Percentiles rank a stretch among this genome's conserved stretches.
Conservation (phyloP, 2,113 vertebrate genomes). For the Hemibagrus wyckioides region DNA sequence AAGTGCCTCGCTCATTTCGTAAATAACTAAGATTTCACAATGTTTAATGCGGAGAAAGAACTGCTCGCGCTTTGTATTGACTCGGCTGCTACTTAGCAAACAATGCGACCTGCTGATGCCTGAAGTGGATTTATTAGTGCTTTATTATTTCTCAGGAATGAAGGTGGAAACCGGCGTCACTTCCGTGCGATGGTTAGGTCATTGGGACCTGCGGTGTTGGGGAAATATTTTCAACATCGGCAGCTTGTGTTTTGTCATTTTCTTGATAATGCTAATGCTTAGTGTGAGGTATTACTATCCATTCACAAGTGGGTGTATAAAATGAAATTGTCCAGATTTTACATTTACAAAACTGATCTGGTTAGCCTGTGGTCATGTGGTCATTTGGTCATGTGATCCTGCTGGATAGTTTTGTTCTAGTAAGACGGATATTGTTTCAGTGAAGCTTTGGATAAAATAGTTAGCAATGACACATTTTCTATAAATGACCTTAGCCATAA, state of each 20-base stretch:
- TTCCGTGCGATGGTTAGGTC: constrained; percentile 24
- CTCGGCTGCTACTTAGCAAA: not conserved
- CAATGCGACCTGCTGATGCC: constrained; percentile 2
- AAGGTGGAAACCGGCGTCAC: not conserved
- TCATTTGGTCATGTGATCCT: not conserved
- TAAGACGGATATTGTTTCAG: too few relatives aligned
- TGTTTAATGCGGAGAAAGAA: not conserved
- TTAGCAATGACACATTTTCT: not conserved
- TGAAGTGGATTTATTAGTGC: constrained; percentile 31
- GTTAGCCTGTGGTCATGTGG: constrained; percentile 7
- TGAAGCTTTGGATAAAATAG: too few relatives aligned
- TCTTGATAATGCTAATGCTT: not conserved
- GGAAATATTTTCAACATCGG: constrained; percentile 32
- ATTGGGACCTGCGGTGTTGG: constrained; percentile 2
- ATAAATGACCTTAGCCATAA: not conserved
- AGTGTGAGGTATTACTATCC: constrained; percentile 6
- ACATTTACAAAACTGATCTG: constrained; percentile 10
- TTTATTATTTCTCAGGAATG: not conserved
- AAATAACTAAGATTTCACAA: constrained; percentile 25
- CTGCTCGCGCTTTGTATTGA: not conserved
- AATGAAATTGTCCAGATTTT: constrained; percentile 28
- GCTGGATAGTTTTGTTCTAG: too few relatives aligned
- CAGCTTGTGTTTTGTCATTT: not conserved
- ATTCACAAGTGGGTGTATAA: constrained; percentile 3
- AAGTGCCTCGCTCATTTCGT: constrained; percentile 17